Evolutionary conservation across 92 coral and sea anemone genomes (phyloP).

Genomic region (Epizoanthus illoricatus): DNA sequence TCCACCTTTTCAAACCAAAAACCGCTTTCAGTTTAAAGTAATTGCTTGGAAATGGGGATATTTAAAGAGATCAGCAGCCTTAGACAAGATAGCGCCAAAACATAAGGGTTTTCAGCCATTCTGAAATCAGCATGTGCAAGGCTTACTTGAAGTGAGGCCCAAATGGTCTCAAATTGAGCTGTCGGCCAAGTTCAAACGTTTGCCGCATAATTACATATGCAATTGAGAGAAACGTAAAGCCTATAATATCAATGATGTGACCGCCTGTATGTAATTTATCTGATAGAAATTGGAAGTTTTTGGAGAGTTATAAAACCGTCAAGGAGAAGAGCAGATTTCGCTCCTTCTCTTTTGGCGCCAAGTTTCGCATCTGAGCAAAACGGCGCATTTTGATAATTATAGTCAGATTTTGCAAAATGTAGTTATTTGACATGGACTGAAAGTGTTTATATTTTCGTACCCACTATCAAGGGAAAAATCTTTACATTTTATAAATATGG

Average conservation of each 20-base stretch:
- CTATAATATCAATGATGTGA: conserved; percentile 55
- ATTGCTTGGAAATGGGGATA: conserved; percentile 49
- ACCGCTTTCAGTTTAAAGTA: conserved; percentile 20
- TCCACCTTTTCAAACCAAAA: conserved; percentile 1
- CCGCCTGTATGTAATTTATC: conserved; percentile 24
- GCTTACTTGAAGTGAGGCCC: conserved; percentile 1
- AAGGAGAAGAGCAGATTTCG: conserved; percentile 2
- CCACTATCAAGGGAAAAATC: neutral
- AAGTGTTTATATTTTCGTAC: neutral
- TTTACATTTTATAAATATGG: conserved; percentile 12
- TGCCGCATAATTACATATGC: conserved; percentile 77
- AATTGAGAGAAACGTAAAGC: conserved; percentile 51
- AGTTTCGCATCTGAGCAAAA: neutral
- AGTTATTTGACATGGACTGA: neutral
- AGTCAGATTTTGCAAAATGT: neutral
- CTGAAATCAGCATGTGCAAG: neutral
- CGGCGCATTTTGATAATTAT: neutral
- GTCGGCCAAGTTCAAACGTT: conserved; percentile 71
- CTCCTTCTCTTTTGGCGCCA: neutral
- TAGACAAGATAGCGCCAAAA: conserved; percentile 23
- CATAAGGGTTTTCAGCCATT: conserved; percentile 13
- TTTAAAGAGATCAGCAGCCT: conserved; percentile 28
- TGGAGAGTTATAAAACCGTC: conserved; percentile 24
- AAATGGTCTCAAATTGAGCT: conserved; percentile 66
- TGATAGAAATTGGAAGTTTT: neutral